Evolutionary conservation across 2,888 invertebrate species (phyloP), one percentile per base, ranked within the genome.

Genomic region (Drosophila koepferae): DNA sequence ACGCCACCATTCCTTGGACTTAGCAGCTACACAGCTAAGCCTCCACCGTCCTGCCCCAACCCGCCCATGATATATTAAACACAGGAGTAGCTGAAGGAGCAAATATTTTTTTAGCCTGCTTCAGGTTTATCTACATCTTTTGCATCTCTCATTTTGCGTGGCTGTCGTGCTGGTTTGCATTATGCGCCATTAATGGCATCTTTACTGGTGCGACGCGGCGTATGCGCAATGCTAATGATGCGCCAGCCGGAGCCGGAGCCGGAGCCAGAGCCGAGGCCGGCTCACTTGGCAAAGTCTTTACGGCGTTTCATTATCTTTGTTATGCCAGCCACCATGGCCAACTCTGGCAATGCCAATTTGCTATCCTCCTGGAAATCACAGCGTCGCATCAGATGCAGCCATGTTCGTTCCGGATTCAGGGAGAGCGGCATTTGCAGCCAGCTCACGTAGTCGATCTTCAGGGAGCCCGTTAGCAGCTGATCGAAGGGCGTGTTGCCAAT

Each of bases 401-500:
- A 93, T 43, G 93, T 92, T 36, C 93, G 90, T 76, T 94, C 93
- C 2, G 92, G 89, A 62, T 93, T 93, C 54, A 94, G 84, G 3
- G 94, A 94, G 59, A 94, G 81, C 12, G 94, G 93, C 48, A 92
- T 93, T 81, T 94, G 93, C 38, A 94, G 82, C 91, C 94, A 93
- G 48, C 91, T 85, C 3, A 92, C 90, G 80, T 93, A 94, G 81
- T 94, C 94, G 58, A 94, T 93, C 76, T 91, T 91, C 78, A 94
- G 86, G 2, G 93, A 91, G 54, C 94, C 93, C n/a, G 93, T 93
- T 48, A 94, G 79, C 36, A 94, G 89, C 94, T 97, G 96, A 93
- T 97, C 97, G 90, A 97, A 97, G 0, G 95, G 95, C 20, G 94
- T 94, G 72, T 95, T 94, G 14, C 96, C 97, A 67, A 97, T 96